phyloP scores from a whole-genome alignment of 2,113 vertebrate species.

The Chroicocephalus ridibundus region DNA sequence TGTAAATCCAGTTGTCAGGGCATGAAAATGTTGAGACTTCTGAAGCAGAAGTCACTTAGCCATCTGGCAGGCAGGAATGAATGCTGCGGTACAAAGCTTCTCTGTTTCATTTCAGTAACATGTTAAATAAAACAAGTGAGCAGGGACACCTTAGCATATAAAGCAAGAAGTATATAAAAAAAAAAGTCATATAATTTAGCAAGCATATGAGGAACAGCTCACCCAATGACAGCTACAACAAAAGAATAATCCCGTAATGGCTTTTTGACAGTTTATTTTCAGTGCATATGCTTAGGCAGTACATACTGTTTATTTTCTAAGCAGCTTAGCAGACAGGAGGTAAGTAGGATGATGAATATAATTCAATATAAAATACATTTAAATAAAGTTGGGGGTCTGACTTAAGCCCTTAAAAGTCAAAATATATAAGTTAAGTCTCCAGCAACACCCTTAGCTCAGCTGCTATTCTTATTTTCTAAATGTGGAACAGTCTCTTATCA shows the following conservation, averaged over 20 bases:
- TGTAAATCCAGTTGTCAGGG: background rate
- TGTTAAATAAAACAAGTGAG: background rate
- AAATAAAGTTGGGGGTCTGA: conserved; percentile 49
- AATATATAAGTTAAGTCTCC: background rate
- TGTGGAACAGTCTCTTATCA: conserved; percentile 29
- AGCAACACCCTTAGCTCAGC: background rate
- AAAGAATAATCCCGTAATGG: conserved; percentile 34
- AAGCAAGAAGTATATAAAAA: background rate
- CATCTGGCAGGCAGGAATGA: background rate
- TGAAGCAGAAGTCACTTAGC: conserved; percentile 10
- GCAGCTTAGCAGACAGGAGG: conserved; percentile 47
- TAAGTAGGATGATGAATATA: conserved; percentile 52
- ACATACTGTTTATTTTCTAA: conserved; percentile 56
- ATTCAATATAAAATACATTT: conserved; percentile 58
- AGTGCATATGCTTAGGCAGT: background rate
- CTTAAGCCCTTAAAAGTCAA: conserved; percentile 42
- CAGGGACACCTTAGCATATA: background rate
- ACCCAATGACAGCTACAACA: conserved; percentile 26
- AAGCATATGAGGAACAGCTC: background rate
- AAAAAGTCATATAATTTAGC: conserved; percentile 4
- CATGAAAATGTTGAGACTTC: background rate
- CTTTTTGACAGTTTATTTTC: conserved; percentile 54
- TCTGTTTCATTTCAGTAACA: background rate
- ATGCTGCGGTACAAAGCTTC: background rate
- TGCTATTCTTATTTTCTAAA: conserved; percentile 31